Percentiles rank a stretch among this genome's conserved stretches.
Evolutionary conservation across 2,888 invertebrate species (phyloP).

Genomic region (Drosophila austrosaltans): DNA sequence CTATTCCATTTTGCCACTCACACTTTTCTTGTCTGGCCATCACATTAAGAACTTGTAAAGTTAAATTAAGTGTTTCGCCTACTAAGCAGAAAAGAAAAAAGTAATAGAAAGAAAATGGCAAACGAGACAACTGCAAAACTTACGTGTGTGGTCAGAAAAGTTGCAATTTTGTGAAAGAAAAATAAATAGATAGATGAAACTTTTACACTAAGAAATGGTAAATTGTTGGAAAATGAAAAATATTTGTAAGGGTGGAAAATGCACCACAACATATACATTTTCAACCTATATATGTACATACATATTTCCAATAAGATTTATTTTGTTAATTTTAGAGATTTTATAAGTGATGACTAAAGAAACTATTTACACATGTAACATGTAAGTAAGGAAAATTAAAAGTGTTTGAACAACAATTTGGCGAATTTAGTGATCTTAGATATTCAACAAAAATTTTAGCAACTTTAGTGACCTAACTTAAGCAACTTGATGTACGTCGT

Average conservation of each 20-base stretch:
- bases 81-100: slow-evolving; percentile 68
- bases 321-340: too few species aligned
- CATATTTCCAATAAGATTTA: too few species aligned
- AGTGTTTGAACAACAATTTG: too few species aligned
- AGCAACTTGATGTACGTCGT: too few species aligned
- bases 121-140: slow-evolving; percentile 13
- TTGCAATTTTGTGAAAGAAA: slow-evolving; percentile 42
- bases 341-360: too few species aligned
- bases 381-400: too few species aligned
- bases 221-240: not conserved
- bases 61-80: slow-evolving; percentile 75
- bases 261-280: too few species aligned
- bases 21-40: slow-evolving; percentile 62
- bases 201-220: not conserved
- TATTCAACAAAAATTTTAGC: too few species aligned
- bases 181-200: slow-evolving; percentile 12
- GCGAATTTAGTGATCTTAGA: too few species aligned
- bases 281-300: too few species aligned
- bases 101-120: slow-evolving; percentile 10
- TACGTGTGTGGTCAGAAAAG: slow-evolving; percentile 64
- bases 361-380: too few species aligned
- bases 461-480: too few species aligned
- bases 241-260: not conserved
- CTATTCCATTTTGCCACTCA: slow-evolving; percentile 17
- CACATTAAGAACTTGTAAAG: slow-evolving; percentile 77